These are phyloP conservation scores for Apis mellifera DNA, from an alignment of 1,140 invertebrate genomes.

Conservation along the genomic window DNA sequence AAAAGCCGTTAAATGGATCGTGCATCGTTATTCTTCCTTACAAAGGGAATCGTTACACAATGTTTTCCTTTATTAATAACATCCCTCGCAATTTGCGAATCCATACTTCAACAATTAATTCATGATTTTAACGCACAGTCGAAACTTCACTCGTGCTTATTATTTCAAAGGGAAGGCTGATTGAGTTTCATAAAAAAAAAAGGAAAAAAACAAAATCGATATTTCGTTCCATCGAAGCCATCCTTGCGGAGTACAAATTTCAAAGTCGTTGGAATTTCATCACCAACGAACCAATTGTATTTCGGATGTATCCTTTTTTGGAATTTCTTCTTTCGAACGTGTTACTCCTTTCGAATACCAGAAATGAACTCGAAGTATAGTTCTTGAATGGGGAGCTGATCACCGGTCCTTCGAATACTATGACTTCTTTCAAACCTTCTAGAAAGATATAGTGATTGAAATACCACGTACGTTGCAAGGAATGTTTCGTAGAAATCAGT, in stretches of 20 bases:
- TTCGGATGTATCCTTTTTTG: too few relatives aligned
- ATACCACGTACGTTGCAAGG: too few relatives aligned
- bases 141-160: too few relatives aligned
- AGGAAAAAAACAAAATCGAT: background rate
- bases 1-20: background rate
- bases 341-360: background rate
- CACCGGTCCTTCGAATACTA: background rate
- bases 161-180: background rate
- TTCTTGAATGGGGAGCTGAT: constrained; percentile 9
- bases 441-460: too few relatives aligned
- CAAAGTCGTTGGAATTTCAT: too few relatives aligned
- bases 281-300: too few relatives aligned
- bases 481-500: too few relatives aligned
- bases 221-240: background rate
- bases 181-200: background rate
- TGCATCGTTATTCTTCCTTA: background rate
- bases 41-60: background rate
- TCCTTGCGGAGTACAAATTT: too few relatives aligned
- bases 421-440: constrained; percentile 3
- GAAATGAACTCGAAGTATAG: background rate
- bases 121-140: too few relatives aligned
- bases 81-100: background rate
- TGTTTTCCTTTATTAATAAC: background rate
- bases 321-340: background rate
- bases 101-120: background rate